Evolutionary conservation across 2,797 vertebrate genomes (phyloP).

Genomic region (Fringilla coelebs): DNA sequence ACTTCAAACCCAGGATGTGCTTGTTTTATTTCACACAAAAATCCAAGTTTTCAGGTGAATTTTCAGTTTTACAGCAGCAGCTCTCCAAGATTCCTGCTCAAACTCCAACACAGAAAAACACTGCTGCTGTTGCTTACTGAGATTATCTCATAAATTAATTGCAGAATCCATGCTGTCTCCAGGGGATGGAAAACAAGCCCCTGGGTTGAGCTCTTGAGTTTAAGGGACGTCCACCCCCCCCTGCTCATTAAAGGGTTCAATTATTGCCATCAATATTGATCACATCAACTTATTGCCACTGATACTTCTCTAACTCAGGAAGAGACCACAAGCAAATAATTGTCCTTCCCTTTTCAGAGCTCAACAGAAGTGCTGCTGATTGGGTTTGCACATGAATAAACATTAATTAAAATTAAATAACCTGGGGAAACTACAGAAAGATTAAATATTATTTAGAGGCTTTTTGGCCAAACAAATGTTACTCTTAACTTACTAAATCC

Average conservation of each 20-base stretch:
- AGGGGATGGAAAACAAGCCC: not conserved
- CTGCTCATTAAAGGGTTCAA: not conserved
- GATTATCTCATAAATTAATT: not conserved
- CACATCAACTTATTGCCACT: not conserved
- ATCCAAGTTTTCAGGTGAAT: accelerated
- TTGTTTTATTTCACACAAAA: not conserved
- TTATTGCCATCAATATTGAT: not conserved
- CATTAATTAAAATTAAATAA: not conserved
- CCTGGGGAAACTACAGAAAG: not conserved
- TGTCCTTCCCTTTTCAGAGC: not conserved
- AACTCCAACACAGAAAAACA: accelerated
- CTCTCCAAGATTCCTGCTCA: not conserved
- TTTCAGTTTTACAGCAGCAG: not conserved
- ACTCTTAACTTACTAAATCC: not conserved
- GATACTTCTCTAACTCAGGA: not conserved
- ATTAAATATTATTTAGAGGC: not conserved
- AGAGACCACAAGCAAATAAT: not conserved
- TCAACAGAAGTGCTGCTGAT: not conserved
- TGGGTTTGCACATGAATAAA: not conserved
- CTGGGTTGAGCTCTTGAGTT: not conserved
- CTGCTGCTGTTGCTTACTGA: not conserved
- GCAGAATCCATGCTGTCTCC: not conserved
- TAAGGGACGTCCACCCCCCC: not conserved
- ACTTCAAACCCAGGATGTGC: not conserved
- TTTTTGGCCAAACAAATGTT: not conserved